phyloP scores from a whole-genome alignment of 2,888 invertebrate genomes.

The Phragmatobia fuliginosa region DNA sequence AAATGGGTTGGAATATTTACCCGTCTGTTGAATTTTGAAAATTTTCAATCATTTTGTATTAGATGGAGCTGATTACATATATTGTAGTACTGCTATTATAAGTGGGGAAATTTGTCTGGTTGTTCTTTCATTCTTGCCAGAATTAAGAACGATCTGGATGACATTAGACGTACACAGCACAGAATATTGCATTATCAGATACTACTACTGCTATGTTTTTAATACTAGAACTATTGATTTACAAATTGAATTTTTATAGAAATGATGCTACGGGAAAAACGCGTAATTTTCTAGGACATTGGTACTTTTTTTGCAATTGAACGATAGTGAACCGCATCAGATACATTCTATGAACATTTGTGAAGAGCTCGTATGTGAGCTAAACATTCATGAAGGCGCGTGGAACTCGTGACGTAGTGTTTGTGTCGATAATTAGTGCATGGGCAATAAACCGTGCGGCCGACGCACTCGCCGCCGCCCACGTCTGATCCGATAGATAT shows the following conservation, averaged over 20 bases:
- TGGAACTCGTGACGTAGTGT: neutral
- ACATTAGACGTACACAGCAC: neutral
- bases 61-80: neutral
- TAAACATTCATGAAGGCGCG: neutral
- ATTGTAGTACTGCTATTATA: neutral
- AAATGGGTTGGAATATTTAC: neutral
- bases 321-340: neutral
- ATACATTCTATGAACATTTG: neutral
- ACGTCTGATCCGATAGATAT: neutral
- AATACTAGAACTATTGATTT: neutral
- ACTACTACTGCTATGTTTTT: neutral
- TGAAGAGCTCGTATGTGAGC: no score
- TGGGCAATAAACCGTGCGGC: neutral
- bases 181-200: neutral
- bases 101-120: neutral
- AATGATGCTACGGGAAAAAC: no score
- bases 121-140: neutral
- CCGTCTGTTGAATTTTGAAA: neutral
- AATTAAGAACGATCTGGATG: neutral
- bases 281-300: neutral
- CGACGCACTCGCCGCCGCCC: neutral
- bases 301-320: neutral
- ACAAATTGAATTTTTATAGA: neutral
- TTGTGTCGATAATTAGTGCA: constrained; percentile 2
- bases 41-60: neutral